Evolutionary conservation across 2,797 vertebrate species (phyloP).

Genomic region (Neopelma chrysocephalum): DNA sequence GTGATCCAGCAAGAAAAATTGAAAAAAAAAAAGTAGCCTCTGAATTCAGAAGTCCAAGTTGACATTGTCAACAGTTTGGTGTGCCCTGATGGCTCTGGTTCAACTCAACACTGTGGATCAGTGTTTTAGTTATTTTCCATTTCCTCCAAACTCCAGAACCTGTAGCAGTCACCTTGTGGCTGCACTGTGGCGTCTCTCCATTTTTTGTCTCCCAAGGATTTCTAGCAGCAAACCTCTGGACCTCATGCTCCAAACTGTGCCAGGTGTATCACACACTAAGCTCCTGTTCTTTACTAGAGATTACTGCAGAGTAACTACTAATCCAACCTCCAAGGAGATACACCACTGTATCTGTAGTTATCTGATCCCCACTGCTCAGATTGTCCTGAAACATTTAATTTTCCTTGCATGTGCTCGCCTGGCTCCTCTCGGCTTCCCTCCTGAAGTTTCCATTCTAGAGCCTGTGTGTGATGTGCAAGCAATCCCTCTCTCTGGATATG

Average conservation of each 20-base stretch:
- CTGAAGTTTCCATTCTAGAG: not conserved
- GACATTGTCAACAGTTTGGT: not conserved
- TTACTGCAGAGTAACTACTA: not conserved
- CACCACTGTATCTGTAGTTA: not conserved
- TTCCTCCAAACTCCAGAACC: not conserved
- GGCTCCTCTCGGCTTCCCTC: not conserved
- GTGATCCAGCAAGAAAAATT: not conserved
- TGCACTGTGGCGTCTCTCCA: not conserved
- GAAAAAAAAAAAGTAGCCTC: not conserved
- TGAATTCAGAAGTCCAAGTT: not conserved
- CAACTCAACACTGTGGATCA: rapidly evolving
- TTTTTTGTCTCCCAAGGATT: not conserved
- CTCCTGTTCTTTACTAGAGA: not conserved
- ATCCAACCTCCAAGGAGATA: not conserved
- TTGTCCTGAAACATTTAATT: conserved; percentile 8
- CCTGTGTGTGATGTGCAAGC: not conserved
- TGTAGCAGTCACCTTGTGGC: not conserved
- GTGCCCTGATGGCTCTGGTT: not conserved
- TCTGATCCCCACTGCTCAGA: not conserved
- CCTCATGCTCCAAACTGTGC: not conserved
- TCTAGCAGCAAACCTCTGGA: not conserved
- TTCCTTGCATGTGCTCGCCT: not conserved
- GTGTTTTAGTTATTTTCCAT: not conserved
- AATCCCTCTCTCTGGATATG: not conserved
- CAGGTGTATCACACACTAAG: not conserved